Conservation (phyloP, 2,797 vertebrate genomes). For the Smutsia gigantea region DNA sequence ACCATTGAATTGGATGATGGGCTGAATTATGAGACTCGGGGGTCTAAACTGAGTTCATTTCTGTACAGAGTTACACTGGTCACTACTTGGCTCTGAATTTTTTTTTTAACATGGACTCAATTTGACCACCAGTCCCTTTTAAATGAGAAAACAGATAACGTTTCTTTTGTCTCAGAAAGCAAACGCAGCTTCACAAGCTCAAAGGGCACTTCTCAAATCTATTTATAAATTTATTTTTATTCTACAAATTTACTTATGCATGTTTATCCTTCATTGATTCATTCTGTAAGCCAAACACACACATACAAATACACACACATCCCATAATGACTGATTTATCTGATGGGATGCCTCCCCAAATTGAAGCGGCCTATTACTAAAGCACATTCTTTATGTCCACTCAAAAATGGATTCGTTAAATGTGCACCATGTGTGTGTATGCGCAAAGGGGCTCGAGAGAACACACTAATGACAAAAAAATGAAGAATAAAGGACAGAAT, state of each 20-base stretch:
- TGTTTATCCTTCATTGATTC: not conserved
- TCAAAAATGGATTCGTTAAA: not conserved
- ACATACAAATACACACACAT: not conserved
- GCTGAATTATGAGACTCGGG: not conserved
- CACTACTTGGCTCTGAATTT: not conserved
- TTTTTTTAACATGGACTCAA: not conserved
- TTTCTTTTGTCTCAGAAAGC: conserved; percentile 36
- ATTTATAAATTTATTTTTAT: not conserved
- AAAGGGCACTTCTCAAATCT: not conserved
- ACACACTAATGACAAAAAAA: not conserved
- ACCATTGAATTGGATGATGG: not conserved
- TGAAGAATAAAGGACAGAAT: not conserved
- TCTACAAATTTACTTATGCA: not conserved
- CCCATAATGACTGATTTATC: not conserved
- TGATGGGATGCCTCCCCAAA: not conserved
- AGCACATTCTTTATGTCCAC: not conserved
- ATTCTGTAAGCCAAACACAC: not conserved
- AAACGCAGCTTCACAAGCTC: conserved; percentile 23
- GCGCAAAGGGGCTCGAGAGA: not conserved
- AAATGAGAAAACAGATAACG: not conserved
- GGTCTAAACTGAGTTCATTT: not conserved
- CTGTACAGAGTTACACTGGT: not conserved
- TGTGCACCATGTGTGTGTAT: not conserved
- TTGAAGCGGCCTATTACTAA: not conserved
- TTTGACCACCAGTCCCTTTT: not conserved